Conservation (phyloP, 2,888 invertebrate genomes). For the Hofmannophila pseudospretella region DNA sequence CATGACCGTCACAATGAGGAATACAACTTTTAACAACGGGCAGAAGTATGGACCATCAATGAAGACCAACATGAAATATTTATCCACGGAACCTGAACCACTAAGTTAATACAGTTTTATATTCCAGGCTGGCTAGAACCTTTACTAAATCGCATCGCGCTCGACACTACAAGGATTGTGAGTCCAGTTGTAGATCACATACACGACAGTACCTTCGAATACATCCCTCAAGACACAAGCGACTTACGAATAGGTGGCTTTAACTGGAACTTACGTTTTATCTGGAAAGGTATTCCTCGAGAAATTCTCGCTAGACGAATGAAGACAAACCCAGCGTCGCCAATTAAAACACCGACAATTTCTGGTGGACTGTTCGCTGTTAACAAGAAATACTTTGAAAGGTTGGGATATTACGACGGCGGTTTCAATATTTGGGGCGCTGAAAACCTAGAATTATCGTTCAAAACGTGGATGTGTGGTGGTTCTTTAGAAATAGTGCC, state of each 20-base stretch:
- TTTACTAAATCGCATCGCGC: slow-evolving; percentile 86
- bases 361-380: slow-evolving; percentile 98
- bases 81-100: too few species aligned
- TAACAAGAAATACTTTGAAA: slow-evolving; percentile 91
- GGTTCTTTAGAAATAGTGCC: slow-evolving; percentile 98
- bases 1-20: too few species aligned
- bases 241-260: slow-evolving; percentile 92
- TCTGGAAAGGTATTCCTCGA: slow-evolving; percentile 96
- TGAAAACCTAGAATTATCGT: slow-evolving; percentile 96
- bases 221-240: slow-evolving; percentile 84
- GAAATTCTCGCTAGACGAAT: slow-evolving; percentile 82
- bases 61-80: too few species aligned
- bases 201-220: slow-evolving; percentile 91
- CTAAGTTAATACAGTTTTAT: neutral
- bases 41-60: too few species aligned
- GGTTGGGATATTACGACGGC: slow-evolving; percentile 95
- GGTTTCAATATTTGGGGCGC: slow-evolving; percentile 99
- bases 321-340: slow-evolving; percentile 83
- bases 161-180: slow-evolving; percentile 87
- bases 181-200: slow-evolving; percentile 96
- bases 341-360: slow-evolving; percentile 96
- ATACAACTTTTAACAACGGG: too few species aligned
- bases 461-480: slow-evolving; percentile 99
- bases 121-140: slow-evolving; percentile 92
- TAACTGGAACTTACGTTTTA: slow-evolving; percentile 94